Percentiles rank a stretch among this genome's conserved stretches.
phyloP scores from a whole-genome alignment of 2,797 vertebrate species.

The Eleutherodactylus coqui region DNA sequence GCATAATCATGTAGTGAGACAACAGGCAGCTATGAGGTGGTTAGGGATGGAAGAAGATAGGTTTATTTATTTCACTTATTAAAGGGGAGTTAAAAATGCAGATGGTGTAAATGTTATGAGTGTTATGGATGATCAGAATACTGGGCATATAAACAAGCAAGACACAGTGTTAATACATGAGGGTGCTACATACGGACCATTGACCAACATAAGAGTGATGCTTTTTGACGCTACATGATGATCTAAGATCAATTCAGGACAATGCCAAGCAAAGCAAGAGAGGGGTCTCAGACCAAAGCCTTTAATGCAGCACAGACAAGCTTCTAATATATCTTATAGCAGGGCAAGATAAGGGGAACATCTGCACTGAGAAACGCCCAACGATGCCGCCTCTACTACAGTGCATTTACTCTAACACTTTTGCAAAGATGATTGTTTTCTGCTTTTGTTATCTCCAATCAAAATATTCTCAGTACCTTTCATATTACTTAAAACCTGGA shows the following conservation, averaged over 20 bases:
- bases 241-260: background rate
- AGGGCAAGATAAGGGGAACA: constrained; percentile 12
- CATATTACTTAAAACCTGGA: background rate
- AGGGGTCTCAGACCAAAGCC: background rate
- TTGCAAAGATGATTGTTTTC: background rate
- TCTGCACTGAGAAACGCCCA: background rate
- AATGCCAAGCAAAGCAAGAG: constrained; percentile 54
- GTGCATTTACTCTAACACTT: background rate
- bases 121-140: background rate
- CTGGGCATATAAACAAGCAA: constrained; percentile 24
- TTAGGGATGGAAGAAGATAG: constrained; percentile 12
- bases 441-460: background rate
- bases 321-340: background rate
- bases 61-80: background rate
- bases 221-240: background rate
- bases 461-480: background rate
- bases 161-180: constrained; percentile 31
- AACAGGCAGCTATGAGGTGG: constrained; percentile 16
- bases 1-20: constrained; percentile 4
- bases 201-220: background rate
- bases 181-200: background rate
- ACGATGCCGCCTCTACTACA: background rate
- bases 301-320: constrained; percentile 16
- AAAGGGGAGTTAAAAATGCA: background rate
- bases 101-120: background rate